A percentile compares a stretch with the other conserved stretches of the same genome.
Evolutionary conservation across 2,888 invertebrate species (phyloP).

Genomic region (Morpho deidamia): DNA sequence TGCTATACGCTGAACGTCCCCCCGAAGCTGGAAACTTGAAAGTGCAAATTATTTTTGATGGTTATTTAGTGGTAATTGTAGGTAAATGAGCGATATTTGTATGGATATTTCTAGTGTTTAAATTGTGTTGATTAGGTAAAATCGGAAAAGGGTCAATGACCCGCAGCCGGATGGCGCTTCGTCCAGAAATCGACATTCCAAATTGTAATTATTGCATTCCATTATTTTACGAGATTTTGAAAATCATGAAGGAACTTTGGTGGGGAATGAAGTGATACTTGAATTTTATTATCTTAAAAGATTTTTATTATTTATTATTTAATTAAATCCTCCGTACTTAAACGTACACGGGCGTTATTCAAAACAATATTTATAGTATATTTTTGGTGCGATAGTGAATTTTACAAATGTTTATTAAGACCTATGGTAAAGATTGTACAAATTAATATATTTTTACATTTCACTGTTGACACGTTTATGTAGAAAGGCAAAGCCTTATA

Average conservation of each 20-base stretch:
- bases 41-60: constrained; percentile 68
- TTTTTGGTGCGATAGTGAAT: constrained; percentile 77
- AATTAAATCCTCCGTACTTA: constrained; percentile 52
- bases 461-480: constrained; percentile 67
- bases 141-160: constrained; percentile 5
- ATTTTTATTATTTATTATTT: constrained; percentile 53
- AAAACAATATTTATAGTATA: constrained; percentile 60
- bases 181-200: constrained; percentile 36
- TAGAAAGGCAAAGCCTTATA: constrained; percentile 65
- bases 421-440: constrained; percentile 69
- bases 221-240: constrained; percentile 40
- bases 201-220: constrained; percentile 46
- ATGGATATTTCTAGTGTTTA: constrained; percentile 64
- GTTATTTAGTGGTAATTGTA: constrained; percentile 62
- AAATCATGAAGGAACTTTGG: constrained; percentile 48
- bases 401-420: constrained; percentile 72
- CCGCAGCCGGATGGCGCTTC: constrained; percentile 31
- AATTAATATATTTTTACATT: constrained; percentile 78
- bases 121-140: constrained; percentile 32
- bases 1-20: constrained; percentile 72
- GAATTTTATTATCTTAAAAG: constrained; percentile 43
- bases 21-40: constrained; percentile 61
- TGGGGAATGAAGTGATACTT: constrained; percentile 64
- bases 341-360: constrained; percentile 57
- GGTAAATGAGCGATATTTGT: constrained; percentile 43